phyloP scores from a whole-genome alignment of 2,113 vertebrate species.

The Salminus brasiliensis region DNA sequence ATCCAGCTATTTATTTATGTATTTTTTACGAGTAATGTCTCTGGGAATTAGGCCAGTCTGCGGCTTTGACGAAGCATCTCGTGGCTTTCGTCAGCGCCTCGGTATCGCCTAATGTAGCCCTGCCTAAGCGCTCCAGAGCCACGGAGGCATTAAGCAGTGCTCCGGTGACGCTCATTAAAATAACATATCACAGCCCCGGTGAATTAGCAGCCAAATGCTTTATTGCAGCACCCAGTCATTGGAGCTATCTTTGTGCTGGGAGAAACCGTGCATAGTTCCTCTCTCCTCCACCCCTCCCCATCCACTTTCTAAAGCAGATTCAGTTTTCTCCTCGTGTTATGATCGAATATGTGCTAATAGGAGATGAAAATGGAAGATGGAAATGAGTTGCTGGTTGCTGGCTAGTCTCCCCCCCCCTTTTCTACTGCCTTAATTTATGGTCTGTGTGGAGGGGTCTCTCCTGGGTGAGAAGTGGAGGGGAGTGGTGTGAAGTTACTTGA shows the following conservation, averaged over 20 bases:
- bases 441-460: slow-evolving; percentile 72
- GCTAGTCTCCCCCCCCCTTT: slow-evolving; percentile 54
- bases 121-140: slow-evolving; percentile 51
- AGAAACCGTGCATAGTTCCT: slow-evolving; percentile 3
- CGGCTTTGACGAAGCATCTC: slow-evolving; percentile 34
- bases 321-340: slow-evolving; percentile 39
- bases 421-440: slow-evolving; percentile 75
- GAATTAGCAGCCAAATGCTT: slow-evolving; percentile 60
- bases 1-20: neutral
- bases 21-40: slow-evolving; percentile 18
- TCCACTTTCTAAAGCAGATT: neutral
- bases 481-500: slow-evolving; percentile 77
- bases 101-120: neutral
- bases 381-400: slow-evolving; percentile 70
- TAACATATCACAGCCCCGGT: slow-evolving; percentile 70
- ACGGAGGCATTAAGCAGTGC: slow-evolving; percentile 66
- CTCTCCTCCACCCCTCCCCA: slow-evolving; percentile 3
- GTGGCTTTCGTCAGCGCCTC: slow-evolving; percentile 18
- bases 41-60: slow-evolving; percentile 29
- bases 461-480: slow-evolving; percentile 79
- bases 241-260: slow-evolving; percentile 37
- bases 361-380: slow-evolving; percentile 59
- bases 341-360: slow-evolving; percentile 56
- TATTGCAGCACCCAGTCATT: slow-evolving; percentile 42
- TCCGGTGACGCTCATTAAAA: slow-evolving; percentile 72